Evolutionary conservation across 2,797 vertebrate genomes (phyloP), one percentile per base, ranked within the genome.

Genomic region (Sebastes variabilis): DNA sequence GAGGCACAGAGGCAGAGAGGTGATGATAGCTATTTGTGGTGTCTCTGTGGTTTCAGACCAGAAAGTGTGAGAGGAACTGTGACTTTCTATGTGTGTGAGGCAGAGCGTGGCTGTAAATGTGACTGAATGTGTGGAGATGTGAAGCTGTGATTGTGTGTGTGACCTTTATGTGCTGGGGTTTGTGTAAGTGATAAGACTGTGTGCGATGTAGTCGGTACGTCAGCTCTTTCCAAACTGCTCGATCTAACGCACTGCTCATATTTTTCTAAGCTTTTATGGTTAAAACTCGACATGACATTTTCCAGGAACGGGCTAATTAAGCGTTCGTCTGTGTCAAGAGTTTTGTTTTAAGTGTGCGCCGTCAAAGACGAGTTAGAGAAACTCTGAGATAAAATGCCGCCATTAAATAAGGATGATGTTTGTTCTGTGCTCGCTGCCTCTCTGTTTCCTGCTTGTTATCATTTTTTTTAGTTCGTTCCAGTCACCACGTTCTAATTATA

Each of bases 1-100:
- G 74, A 75, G 78, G 81, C 83, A 18, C 38, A 18, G 68, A 74
- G 78, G 75, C 81, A 22, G 80, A 32, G 82, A 75, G 85, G 77
- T 55, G 84, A 78, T 32, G 81, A 83, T 66, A 14, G 86, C 75
- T 82, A 61, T 87, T 86, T 83, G 87, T 84, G 81, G 70, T 85
- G 82, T 64, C 60, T 64, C 60, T 81, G 79, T 55, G 83, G 82
- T 88, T 85, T 74, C 66, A 82, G 71, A 70, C 61, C 83, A 68
- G 67, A 69, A 30, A n/a, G 70, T 77, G 78, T 81, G 74, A 69
- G 69, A 73, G 42, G 46, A 82, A 46, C 64, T 87, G 82, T 80
- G 83, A 82, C 46, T 81, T 61, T 3, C 2, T 25, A 58, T 3
- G 25, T 72, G 49, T 49, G 16, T 66, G 49, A 29, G 74, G 25